phyloP scores from a whole-genome alignment of 2,888 invertebrate genomes.

The Scaptomyza reducta region DNA sequence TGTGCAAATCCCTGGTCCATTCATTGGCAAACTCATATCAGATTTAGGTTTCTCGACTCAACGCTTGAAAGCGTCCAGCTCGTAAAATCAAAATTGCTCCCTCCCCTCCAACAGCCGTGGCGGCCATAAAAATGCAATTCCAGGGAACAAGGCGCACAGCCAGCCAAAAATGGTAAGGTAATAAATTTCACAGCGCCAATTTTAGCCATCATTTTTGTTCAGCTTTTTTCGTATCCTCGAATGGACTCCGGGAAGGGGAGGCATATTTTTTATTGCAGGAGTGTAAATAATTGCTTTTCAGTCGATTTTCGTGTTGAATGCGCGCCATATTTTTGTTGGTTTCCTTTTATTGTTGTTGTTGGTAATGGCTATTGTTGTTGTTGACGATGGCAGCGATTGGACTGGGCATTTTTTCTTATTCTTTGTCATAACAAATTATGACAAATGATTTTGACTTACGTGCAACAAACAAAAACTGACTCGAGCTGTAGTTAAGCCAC shows the following conservation, averaged over 20 bases:
- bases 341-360: slow-evolving; percentile 22
- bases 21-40: slow-evolving; percentile 38
- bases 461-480: slow-evolving; percentile 22
- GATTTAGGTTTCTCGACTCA: slow-evolving; percentile 46
- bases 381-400: slow-evolving; percentile 49
- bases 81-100: slow-evolving; percentile 49
- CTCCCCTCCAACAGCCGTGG: neutral
- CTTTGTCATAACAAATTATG: slow-evolving; percentile 56
- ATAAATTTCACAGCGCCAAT: slow-evolving; percentile 71
- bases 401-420: slow-evolving; percentile 18
- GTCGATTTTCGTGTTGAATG: slow-evolving; percentile 71
- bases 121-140: slow-evolving; percentile 53
- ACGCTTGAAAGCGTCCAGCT: slow-evolving; percentile 32
- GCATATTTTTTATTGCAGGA: slow-evolving; percentile 72
- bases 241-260: neutral
- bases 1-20: slow-evolving; percentile 45
- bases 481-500: slow-evolving; percentile 37
- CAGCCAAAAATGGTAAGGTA: slow-evolving; percentile 63
- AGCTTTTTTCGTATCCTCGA: slow-evolving; percentile 14
- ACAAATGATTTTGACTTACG: slow-evolving; percentile 67
- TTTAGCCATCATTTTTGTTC: slow-evolving; percentile 63
- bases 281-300: slow-evolving; percentile 79
- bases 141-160: slow-evolving; percentile 29
- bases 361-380: slow-evolving; percentile 27
- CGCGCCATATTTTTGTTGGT: slow-evolving; percentile 32